A percentile compares a stretch with the other conserved stretches of the same genome.
Conservation (phyloP, 2,113 vertebrate genomes). For the Xenopus borealis region DNA sequence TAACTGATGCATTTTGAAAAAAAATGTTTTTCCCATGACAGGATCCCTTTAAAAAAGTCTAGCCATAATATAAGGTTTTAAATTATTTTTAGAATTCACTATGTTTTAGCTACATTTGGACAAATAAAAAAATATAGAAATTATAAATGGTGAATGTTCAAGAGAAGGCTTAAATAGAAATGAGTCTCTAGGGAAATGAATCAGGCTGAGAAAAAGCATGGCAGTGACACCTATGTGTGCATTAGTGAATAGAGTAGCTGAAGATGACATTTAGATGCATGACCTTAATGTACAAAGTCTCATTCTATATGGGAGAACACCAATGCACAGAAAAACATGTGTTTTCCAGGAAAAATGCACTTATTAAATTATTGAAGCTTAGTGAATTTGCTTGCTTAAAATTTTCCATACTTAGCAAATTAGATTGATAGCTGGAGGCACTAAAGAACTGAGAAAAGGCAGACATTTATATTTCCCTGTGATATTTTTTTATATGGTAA, state of each 20-base stretch:
- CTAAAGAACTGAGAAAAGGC: no score
- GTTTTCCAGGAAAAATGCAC: background rate
- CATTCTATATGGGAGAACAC: background rate
- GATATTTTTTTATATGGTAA: no score
- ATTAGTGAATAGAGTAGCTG: background rate
- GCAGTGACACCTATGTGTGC: background rate
- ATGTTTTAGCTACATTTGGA: no score
- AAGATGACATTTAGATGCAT: background rate
- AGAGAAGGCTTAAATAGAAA: background rate
- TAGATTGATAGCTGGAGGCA: background rate
- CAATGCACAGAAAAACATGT: background rate
- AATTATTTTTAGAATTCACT: no score
- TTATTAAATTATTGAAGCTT: background rate
- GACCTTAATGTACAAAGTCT: background rate
- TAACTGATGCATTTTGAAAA: no score
- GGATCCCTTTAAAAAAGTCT: no score
- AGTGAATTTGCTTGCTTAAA: background rate
- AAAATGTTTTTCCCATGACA: no score
- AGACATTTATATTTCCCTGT: no score
- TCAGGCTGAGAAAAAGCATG: background rate
- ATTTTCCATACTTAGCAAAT: background rate
- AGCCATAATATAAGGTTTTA: no score
- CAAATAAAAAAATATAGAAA: no score
- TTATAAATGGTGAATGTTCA: no score
- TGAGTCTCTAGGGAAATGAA: background rate